phyloP scores from a whole-genome alignment of 2,888 invertebrate species.

The Pseudococcus viburni region DNA sequence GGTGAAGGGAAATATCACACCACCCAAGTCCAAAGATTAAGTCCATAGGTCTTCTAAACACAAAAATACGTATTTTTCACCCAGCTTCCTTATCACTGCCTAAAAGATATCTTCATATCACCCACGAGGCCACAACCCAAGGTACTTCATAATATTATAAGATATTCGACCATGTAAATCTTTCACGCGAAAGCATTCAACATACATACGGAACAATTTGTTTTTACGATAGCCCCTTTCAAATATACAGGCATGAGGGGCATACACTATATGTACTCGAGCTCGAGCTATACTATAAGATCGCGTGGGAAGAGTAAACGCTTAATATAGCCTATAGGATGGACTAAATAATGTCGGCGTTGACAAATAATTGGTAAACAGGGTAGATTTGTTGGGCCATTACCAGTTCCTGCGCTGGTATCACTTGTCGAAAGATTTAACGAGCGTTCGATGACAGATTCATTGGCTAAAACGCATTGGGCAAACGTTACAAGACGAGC shows the following conservation, averaged over 20 bases:
- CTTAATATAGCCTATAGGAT: conserved; percentile 64
- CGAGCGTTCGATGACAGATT: conserved; percentile 63
- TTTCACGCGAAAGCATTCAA: background rate
- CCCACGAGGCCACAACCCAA: background rate
- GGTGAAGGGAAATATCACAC: no score
- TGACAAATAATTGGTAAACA: conserved; percentile 66
- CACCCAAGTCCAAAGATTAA: no score
- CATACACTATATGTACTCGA: no score
- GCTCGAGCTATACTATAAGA: background rate
- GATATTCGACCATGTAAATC: background rate
- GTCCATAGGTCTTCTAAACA: no score
- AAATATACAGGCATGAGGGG: background rate
- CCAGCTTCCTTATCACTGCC: background rate
- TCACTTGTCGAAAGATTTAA: conserved; percentile 63
- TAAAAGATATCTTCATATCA: background rate
- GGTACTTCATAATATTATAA: background rate
- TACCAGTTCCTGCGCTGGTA: conserved; percentile 61
- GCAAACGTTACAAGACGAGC: background rate
- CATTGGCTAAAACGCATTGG: conserved; percentile 56
- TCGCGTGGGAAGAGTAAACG: conserved; percentile 61
- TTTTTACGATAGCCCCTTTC: conserved; percentile 52
- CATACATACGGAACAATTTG: conserved; percentile 42
- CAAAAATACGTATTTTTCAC: background rate
- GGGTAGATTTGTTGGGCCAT: conserved; percentile 66
- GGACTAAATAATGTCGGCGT: conserved; percentile 65